Base-by-base conservation (phyloP, 2,113 vertebrate species). In the Anolis sagrei region DNA sequence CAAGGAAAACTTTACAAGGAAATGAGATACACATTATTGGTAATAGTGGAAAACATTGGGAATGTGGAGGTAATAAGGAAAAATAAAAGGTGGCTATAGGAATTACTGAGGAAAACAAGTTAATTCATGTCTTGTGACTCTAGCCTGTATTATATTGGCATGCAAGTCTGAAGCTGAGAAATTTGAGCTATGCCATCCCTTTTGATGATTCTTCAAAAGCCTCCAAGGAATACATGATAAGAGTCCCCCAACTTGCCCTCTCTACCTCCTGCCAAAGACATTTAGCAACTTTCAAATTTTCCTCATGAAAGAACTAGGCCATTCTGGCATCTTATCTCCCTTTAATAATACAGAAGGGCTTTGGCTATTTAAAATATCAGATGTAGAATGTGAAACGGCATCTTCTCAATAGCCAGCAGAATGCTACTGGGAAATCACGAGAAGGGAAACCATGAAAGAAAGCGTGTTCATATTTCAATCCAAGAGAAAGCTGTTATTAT, bases 251-350 rank as follows among this genome's bases (percentile, higher is more conserved):
- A n/a, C 14, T 36, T 49, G n/a, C 7, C 11, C 58, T 68, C 14
- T 64, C 51, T 10, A 44, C 54, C 72, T 44, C 51, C 49, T 70
- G 80, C 68, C 66, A 54, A 58, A 82, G 48, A 13, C 25, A 74
- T 62, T 61, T 74, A 83, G 51, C 81, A 21, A 91, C 84, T 90
- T 91, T 88, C 81, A 87, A 49, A 92, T 85, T 64, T 70, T 88
- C 51, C 32, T 64, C 78, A 49, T 84, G 51, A 36, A 21, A 94
- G 70, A 93, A 93, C 0, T 91, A 51, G 90, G 88, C 89, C 86
- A 91, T 92, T 76, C 92, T 90, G 39, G 13, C 78, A 69, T 73
- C 64, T 58, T 29, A 21, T 34, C 7, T 5, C n/a, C 2, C 70
- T 82, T 90, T 90, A 89, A 64, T 39, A 29, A 69, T 73, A 88